A percentile compares a stretch with the other conserved stretches of the same genome.
These are phyloP conservation scores for Chaenogobius annularis DNA, from an alignment of 2,113 vertebrate genomes.

Conservation along the genomic window DNA sequence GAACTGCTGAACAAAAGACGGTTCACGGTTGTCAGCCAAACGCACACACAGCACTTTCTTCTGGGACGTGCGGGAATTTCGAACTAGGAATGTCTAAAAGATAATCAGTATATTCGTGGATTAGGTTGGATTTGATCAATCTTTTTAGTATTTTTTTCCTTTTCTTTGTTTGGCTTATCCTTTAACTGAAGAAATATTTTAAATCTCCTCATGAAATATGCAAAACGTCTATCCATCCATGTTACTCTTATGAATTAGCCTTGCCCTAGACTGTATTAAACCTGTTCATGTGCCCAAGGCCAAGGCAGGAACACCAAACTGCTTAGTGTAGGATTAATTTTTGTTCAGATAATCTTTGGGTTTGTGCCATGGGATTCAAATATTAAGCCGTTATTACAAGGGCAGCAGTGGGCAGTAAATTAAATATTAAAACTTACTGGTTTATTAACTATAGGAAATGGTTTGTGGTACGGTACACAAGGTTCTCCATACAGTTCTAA, in stretches of 20 bases:
- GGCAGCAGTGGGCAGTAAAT: not conserved
- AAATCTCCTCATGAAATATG: not conserved
- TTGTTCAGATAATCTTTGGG: not conserved
- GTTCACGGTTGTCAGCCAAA: conserved; percentile 80
- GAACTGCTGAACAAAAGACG: conserved; percentile 86
- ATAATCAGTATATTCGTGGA: not conserved
- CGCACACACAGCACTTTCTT: conserved; percentile 85
- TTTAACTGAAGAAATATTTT: not conserved
- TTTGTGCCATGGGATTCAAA: not conserved
- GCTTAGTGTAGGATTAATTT: not conserved
- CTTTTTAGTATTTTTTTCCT: not conserved
- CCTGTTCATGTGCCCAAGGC: not conserved
- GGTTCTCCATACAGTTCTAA: not conserved
- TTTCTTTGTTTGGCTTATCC: not conserved
- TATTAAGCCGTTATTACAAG: not conserved
- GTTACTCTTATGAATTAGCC: not conserved
- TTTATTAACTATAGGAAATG: not conserved
- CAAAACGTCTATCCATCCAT: not conserved
- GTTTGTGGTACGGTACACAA: not conserved
- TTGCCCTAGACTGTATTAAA: too few relatives aligned
- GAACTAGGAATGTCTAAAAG: conserved; percentile 85
- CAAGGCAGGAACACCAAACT: not conserved
- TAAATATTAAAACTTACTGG: not conserved
- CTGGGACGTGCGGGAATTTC: conserved; percentile 83
- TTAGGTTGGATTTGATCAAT: not conserved